Base-by-base conservation (phyloP, 2,113 vertebrate species). In the Uropsilus gracilis region DNA sequence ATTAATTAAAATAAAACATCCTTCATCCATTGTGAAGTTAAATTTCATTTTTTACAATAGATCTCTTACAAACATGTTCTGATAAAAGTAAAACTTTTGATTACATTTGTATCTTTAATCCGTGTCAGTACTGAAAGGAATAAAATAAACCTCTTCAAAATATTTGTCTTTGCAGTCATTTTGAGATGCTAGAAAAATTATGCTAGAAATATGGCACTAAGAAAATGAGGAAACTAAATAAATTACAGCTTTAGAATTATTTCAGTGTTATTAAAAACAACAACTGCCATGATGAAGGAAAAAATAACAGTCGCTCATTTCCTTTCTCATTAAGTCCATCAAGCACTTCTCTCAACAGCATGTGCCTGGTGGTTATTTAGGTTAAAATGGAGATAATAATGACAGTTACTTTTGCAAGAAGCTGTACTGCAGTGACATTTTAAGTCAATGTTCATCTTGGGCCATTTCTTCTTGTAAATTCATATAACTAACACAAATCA, bases 81-180 rank as follows among this genome's bases (percentile, higher is more conserved):
- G 53, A 94, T 55, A 48, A 94, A 94, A 73, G 30, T 42, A 81
- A 64, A 94, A 63, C 34, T 91, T 72, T 91, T 89, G 73, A 94
- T 95, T 96, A 94, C 50, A 89, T 92, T 88, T 86, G 61, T 93
- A 59, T 34, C 69, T 95, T 89, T 93, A 78, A 77, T 82, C 68
- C 83, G 34, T 95, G n/a, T 91, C 78, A 93, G 83, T 78, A 64
- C n/a, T 69, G 69, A 96, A 93, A 93, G 86, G 34, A 96, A 93
- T 94, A 61, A 95, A 95, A 95, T 50, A 77, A 30, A 50, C 73
- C n/a, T 94, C 59, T 89, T 94, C 80, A 91, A 84, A 93, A 78
- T 91, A 95, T 89, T 83, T 93, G 78, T 59, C 68, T 94, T 90
- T 91, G 59, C 73, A 91, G 53, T 95, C 94, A 89, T 75, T 91